phyloP scores from a whole-genome alignment of 2,113 vertebrate genomes.

The Litocranius walleri region DNA sequence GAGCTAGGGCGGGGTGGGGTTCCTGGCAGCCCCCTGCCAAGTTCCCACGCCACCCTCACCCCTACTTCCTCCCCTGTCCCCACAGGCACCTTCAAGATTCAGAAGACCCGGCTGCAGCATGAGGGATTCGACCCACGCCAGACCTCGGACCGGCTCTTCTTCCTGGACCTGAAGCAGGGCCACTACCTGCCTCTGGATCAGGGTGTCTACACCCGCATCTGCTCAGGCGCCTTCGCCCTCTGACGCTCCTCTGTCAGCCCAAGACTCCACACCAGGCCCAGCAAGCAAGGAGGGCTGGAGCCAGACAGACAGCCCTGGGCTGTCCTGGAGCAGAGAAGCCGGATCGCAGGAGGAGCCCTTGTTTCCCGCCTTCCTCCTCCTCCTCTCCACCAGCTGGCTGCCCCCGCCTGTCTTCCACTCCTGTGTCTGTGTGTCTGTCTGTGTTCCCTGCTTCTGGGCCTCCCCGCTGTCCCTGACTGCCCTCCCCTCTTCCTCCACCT shows the following conservation, averaged over 20 bases:
- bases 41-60: rapidly evolving
- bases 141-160: slow-evolving; percentile 83
- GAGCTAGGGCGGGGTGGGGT: background rate
- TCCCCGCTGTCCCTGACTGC: background rate
- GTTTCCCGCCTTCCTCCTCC: background rate
- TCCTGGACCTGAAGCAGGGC: slow-evolving; percentile 83
- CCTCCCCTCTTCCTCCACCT: background rate
- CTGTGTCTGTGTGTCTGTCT: background rate
- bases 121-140: slow-evolving; percentile 85
- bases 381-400: background rate
- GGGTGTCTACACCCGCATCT: slow-evolving; percentile 78
- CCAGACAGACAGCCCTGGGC: background rate
- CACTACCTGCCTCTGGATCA: slow-evolving; percentile 84
- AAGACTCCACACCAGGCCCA: background rate
- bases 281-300: background rate
- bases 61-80: background rate
- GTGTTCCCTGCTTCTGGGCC: background rate
- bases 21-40: background rate
- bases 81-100: slow-evolving; percentile 92
- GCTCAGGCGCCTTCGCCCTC: slow-evolving; percentile 78
- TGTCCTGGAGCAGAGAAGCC: background rate
- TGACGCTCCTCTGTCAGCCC: slow-evolving; percentile 55
- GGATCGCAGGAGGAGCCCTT: background rate
- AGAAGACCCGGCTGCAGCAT: slow-evolving; percentile 86
- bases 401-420: background rate